phyloP scores from a whole-genome alignment of 2,888 invertebrate genomes.

The Acrobasis repandana region DNA sequence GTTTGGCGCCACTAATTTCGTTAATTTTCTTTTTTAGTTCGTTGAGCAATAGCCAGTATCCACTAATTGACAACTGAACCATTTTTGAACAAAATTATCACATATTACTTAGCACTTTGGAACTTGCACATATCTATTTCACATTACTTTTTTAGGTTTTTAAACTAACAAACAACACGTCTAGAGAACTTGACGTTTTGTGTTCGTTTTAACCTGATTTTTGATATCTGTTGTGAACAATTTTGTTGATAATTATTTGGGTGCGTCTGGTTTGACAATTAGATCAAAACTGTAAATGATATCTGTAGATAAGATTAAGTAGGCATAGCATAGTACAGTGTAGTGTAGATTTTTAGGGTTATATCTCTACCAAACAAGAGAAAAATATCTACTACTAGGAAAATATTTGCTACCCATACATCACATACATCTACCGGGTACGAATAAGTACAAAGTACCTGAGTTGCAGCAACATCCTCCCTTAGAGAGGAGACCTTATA shows the following conservation, averaged over 20 bases:
- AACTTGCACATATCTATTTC: not conserved
- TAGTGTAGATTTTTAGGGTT: conserved; percentile 15
- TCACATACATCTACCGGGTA: too few species aligned
- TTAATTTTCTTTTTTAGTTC: conserved; percentile 8
- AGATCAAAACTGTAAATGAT: conserved; percentile 54
- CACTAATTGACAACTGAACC: conserved; percentile 10
- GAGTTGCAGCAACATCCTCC: too few species aligned
- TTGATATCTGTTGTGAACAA: conserved; percentile 48
- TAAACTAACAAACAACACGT: conserved; percentile 32
- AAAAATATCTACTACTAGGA: not conserved
- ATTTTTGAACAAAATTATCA: conserved; percentile 9
- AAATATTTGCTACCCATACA: not conserved
- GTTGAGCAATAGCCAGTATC: not conserved
- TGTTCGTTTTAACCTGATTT: conserved; percentile 48
- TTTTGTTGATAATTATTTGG: conserved; percentile 49
- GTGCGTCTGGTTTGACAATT: conserved; percentile 60
- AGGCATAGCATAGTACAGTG: not conserved
- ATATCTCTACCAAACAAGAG: not conserved
- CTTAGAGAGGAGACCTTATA: too few species aligned
- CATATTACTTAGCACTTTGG: not conserved
- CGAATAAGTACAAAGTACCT: too few species aligned
- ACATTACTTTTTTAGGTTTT: conserved; percentile 5
- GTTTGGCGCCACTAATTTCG: not conserved
- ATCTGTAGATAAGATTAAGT: conserved; percentile 51
- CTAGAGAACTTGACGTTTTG: conserved; percentile 33